Evolutionary conservation across 2,113 vertebrate genomes (phyloP).

Genomic region (Holacanthus passer): DNA sequence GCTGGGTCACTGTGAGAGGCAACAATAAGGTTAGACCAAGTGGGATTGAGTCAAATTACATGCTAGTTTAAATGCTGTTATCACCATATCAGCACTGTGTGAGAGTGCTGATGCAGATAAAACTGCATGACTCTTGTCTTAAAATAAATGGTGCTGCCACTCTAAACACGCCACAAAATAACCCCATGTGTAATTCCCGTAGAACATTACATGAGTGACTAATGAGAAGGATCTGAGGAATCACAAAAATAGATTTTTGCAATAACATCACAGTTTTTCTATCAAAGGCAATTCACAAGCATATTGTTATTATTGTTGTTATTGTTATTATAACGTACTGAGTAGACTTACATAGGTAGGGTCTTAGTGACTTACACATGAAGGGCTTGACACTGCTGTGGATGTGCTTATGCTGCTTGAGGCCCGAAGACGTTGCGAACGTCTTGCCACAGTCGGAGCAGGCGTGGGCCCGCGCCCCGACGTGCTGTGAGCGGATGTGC

Average conservation of each 20-base stretch:
- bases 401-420: constrained; percentile 99
- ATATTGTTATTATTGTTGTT: constrained; percentile 46
- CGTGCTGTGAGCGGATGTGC: constrained; percentile 99
- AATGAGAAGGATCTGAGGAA: constrained; percentile 51
- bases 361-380: constrained; percentile 98
- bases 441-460: constrained; percentile 99
- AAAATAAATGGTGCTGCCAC: constrained; percentile 24
- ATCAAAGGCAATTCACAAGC: constrained; percentile 64
- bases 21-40: constrained; percentile 44
- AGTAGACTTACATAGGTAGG: constrained; percentile 88
- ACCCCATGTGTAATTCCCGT: constrained; percentile 37
- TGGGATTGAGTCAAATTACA: constrained; percentile 50
- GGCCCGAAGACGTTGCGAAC: constrained; percentile 98
- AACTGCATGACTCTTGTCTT: constrained; percentile 26
- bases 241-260: constrained; percentile 37
- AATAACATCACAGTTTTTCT: constrained; percentile 49
- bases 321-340: constrained; percentile 76
- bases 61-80: constrained; percentile 42
- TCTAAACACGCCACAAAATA: constrained; percentile 18
- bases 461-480: constrained; percentile 96
- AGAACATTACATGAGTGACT: constrained; percentile 40
- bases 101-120: constrained; percentile 46
- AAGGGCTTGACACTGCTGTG: constrained; percentile 99
- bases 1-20: constrained; percentile 54
- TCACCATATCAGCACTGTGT: constrained; percentile 48